Percentiles rank a stretch among this genome's conserved stretches.
These are phyloP conservation scores for Coranthus polyacanthus DNA, from an alignment of 2,797 vertebrate genomes.

Conservation along the genomic window DNA sequence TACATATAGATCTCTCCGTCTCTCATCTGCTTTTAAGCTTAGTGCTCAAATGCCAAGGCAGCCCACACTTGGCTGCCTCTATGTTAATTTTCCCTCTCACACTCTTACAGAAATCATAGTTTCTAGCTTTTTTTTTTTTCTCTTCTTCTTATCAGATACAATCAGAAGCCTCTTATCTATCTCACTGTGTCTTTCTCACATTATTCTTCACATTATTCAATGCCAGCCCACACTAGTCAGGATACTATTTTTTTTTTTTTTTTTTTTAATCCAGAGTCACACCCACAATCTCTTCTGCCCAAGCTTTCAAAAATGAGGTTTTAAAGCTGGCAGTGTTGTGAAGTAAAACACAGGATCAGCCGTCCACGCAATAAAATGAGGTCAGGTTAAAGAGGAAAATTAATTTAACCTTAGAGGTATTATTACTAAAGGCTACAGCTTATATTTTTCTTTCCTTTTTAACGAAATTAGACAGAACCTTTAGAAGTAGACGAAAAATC, in stretches of 20 bases:
- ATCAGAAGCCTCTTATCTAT: slow-evolving; percentile 30
- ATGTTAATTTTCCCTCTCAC: slow-evolving; percentile 29
- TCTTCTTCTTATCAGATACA: slow-evolving; percentile 28
- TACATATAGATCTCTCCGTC: slow-evolving; percentile 54
- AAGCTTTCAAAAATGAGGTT: slow-evolving; percentile 39
- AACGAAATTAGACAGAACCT: not conserved
- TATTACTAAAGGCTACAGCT: slow-evolving; percentile 3
- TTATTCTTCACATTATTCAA: slow-evolving; percentile 47
- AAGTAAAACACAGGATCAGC: slow-evolving; percentile 9
- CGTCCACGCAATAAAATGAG: slow-evolving; percentile 28
- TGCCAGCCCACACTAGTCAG: slow-evolving; percentile 51
- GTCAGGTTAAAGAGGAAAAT: slow-evolving; percentile 33
- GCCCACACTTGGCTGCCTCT: slow-evolving; percentile 41
- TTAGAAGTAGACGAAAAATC: too few species aligned
- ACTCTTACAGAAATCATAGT: slow-evolving; percentile 45
- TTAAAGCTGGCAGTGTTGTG: slow-evolving; percentile 6
- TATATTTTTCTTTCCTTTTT: not conserved
- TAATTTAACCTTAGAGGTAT: slow-evolving; percentile 5
- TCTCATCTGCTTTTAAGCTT: slow-evolving; percentile 37
- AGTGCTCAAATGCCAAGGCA: slow-evolving; percentile 40
- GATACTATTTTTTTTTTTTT: slow-evolving; percentile 3
- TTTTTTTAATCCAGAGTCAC: slow-evolving; percentile 20
- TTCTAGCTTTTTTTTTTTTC: slow-evolving; percentile 26
- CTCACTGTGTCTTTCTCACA: slow-evolving; percentile 18
- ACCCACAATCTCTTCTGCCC: slow-evolving; percentile 42